Conservation (phyloP, 2,797 vertebrate species). For the Bradypus variegatus region DNA sequence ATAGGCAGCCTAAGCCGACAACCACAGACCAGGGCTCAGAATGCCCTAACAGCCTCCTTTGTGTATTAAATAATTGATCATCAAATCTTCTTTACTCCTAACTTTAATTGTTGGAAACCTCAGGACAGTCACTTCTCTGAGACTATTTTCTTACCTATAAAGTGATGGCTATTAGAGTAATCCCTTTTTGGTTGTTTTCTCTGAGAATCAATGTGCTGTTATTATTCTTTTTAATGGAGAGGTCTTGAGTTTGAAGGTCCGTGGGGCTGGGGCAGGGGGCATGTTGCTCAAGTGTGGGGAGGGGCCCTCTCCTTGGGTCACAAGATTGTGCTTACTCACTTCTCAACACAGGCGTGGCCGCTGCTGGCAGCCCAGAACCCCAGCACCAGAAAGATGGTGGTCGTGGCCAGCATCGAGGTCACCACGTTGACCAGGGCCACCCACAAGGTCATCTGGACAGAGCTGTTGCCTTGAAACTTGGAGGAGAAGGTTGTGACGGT, state of each 20-base stretch:
- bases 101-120: background rate
- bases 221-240: background rate
- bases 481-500: background rate
- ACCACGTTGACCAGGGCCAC: constrained; percentile 24
- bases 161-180: background rate
- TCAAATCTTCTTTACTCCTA: background rate
- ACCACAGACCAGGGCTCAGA: background rate
- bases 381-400: constrained; percentile 21
- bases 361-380: constrained; percentile 27
- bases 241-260: background rate
- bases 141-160: background rate
- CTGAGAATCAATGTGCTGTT: background rate
- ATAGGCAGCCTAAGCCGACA: background rate
- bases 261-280: background rate
- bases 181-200: background rate
- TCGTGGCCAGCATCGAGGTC: background rate
- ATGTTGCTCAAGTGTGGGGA: background rate
- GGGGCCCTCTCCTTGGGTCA: background rate
- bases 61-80: background rate
- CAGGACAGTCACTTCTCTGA: background rate
- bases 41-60: no score
- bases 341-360: background rate
- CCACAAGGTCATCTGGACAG: background rate
- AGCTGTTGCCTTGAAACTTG: background rate
- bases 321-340: background rate